Percentiles rank a stretch among this genome's conserved stretches.
Conservation (phyloP, 2,113 vertebrate species). For the Alexandromys fortis region DNA sequence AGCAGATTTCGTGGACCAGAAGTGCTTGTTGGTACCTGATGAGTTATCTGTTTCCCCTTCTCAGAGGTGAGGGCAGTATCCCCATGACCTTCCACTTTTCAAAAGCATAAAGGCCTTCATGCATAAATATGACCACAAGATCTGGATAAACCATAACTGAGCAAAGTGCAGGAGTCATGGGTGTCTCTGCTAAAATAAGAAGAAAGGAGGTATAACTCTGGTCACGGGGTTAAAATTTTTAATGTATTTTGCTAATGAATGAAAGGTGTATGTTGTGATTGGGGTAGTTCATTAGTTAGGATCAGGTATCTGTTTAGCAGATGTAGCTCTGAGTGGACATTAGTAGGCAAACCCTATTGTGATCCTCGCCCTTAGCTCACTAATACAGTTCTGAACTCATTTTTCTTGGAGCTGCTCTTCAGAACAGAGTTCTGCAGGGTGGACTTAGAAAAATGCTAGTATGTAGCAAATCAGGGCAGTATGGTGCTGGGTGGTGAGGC, state of each 20-base stretch:
- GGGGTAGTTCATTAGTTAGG: neutral
- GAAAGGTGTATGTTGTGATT: neutral
- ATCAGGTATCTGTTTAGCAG: constrained; percentile 31
- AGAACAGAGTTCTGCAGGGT: neutral
- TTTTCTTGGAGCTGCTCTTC: neutral
- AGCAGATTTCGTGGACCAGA: neutral
- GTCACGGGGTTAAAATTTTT: constrained; percentile 31
- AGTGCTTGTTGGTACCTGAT: neutral
- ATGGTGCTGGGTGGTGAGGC: neutral
- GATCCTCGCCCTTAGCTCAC: neutral
- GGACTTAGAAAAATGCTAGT: neutral
- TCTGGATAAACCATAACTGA: neutral
- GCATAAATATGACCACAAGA: neutral
- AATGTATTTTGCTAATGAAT: constrained; percentile 38
- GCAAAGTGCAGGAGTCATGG: neutral
- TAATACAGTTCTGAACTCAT: constrained; percentile 7
- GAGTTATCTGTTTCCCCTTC: neutral
- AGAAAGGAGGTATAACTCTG: constrained; percentile 9
- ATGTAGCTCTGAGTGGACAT: constrained; percentile 3
- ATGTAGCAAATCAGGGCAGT: neutral
- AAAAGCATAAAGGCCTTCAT: neutral
- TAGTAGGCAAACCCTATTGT: neutral
- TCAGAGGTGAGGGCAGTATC: neutral
- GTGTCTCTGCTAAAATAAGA: neutral
- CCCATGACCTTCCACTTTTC: neutral